phyloP scores from a whole-genome alignment of 2,888 invertebrate species.

The Macropis europaea region DNA sequence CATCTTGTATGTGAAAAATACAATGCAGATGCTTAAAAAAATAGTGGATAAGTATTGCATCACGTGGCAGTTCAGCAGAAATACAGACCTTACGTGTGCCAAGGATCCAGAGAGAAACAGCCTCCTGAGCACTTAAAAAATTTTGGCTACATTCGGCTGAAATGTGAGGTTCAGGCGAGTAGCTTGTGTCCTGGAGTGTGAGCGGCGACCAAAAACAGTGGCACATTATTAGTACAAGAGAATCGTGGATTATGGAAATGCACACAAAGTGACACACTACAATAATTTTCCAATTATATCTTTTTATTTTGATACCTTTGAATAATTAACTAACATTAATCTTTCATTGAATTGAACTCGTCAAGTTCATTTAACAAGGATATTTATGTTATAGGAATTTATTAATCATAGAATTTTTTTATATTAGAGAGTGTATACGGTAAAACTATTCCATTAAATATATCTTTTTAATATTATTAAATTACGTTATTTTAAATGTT shows the following conservation, averaged over 20 bases:
- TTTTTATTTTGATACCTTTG: not conserved
- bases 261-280: conserved; percentile 22
- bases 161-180: conserved; percentile 83
- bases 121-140: conserved; percentile 95
- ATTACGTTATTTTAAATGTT: too few species aligned
- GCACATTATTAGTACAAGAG: conserved; percentile 67
- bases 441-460: too few species aligned
- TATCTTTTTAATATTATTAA: too few species aligned
- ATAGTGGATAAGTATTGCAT: conserved; percentile 60
- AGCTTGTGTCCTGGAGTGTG: conserved; percentile 86
- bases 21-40: conserved; percentile 72
- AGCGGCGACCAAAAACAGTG: conserved; percentile 74
- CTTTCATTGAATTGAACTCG: too few species aligned
- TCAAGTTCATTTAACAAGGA: too few species aligned
- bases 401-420: too few species aligned
- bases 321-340: too few species aligned
- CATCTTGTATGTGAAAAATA: conserved; percentile 43
- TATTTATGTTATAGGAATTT: too few species aligned
- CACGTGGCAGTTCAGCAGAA: conserved; percentile 66
- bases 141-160: conserved; percentile 82
- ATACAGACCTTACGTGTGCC: conserved; percentile 94
- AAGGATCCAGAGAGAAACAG: conserved; percentile 96
- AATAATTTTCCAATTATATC: conserved; percentile 4
- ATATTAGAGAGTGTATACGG: too few species aligned
- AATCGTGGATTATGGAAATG: conserved; percentile 15